phyloP scores from a whole-genome alignment of 2,888 invertebrate species.

The Oegoconia quadripuncta region DNA sequence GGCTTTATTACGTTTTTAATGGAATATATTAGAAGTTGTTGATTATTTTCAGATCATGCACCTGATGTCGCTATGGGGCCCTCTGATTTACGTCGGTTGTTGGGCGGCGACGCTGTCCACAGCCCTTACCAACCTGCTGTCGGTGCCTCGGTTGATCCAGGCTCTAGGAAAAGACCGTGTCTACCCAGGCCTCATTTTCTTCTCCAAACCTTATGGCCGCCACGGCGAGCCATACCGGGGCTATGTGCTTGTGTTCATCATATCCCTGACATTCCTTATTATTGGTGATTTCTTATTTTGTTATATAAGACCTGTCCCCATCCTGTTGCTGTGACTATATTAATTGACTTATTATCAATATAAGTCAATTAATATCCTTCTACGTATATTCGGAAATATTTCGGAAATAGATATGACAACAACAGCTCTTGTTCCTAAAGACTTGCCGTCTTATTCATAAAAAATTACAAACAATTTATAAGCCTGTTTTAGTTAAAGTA shows the following conservation, averaged over 20 bases:
- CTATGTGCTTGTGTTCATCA: constrained; percentile 93
- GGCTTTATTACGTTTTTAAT: too few relatives aligned
- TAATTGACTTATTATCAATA: too few relatives aligned
- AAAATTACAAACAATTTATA: too few relatives aligned
- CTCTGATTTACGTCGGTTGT: constrained; percentile 96
- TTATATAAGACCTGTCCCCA: not conserved
- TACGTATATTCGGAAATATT: too few relatives aligned
- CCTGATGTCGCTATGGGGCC: constrained; percentile 91
- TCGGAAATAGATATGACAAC: too few relatives aligned
- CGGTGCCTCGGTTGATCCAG: constrained; percentile 93
- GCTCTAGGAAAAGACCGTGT: constrained; percentile 96
- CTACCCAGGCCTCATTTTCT: constrained; percentile 95
- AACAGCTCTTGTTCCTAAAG: too few relatives aligned
- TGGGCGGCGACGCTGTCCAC: constrained; percentile 98
- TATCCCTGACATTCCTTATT: constrained; percentile 90
- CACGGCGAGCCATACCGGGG: constrained; percentile 93
- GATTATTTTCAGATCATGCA: constrained; percentile 87
- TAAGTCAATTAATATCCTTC: too few relatives aligned
- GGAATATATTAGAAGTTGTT: too few relatives aligned
- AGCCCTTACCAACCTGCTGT: constrained; percentile 95
- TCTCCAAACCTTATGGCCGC: constrained; percentile 94
- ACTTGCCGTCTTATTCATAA: too few relatives aligned
- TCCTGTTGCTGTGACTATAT: too few relatives aligned
- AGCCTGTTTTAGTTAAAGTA: too few relatives aligned
- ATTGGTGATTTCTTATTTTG: constrained; percentile 82